These are phyloP conservation scores for Norana najaformis DNA, from an alignment of 2,888 invertebrate genomes.

Conservation along the genomic window DNA sequence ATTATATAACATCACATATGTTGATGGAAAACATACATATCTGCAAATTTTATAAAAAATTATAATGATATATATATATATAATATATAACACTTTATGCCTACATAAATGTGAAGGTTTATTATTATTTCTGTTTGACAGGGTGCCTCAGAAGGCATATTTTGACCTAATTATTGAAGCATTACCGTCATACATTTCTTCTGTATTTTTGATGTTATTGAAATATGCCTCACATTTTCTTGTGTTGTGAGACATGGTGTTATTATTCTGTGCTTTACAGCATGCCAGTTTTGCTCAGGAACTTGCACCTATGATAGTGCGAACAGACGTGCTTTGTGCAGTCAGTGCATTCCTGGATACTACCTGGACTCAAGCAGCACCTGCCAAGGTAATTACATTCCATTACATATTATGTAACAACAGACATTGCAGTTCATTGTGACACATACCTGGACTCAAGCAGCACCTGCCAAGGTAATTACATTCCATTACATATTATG, in stretches of 20 bases:
- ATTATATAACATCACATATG: no score
- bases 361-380: not conserved
- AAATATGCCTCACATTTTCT: not conserved
- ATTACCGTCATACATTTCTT: no score
- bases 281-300: not conserved
- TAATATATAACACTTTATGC: no score
- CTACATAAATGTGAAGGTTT: not conserved
- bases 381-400: not conserved
- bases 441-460: not conserved
- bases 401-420: not conserved
- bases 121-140: not conserved
- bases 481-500: not conserved
- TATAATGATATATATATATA: no score
- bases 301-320: not conserved
- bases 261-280: constrained; percentile 4
- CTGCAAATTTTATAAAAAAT: no score
- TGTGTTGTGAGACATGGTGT: not conserved
- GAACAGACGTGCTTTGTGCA: not conserved
- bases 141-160: not conserved
- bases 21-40: no score
- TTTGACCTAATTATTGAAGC: no score
- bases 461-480: not conserved
- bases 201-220: not conserved
- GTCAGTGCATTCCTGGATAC: not conserved
- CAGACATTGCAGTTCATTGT: not conserved